A percentile compares a stretch with the other conserved stretches of the same genome.
Conservation (phyloP, 2,888 invertebrate species). For the Drosophila barbarae region DNA sequence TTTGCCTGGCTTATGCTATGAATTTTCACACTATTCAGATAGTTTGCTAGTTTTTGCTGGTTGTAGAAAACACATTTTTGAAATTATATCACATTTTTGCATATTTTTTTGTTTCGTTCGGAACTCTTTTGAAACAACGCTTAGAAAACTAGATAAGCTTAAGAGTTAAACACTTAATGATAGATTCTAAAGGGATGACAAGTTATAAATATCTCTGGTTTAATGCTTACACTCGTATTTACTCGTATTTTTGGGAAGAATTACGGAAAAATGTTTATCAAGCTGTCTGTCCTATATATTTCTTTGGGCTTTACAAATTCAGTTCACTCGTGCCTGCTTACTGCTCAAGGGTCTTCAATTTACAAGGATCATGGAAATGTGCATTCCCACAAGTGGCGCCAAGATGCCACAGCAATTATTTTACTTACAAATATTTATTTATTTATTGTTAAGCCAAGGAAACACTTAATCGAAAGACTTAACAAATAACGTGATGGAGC, state of each 20-base stretch:
- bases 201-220: constrained; percentile 3
- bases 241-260: constrained; percentile 12
- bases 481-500: neutral
- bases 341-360: neutral
- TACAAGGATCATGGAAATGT: neutral
- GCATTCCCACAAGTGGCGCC: neutral
- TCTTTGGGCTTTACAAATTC: constrained; percentile 4
- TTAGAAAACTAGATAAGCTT: constrained; percentile 56
- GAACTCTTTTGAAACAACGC: constrained; percentile 48
- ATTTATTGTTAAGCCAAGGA: neutral
- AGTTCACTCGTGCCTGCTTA: neutral
- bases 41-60: constrained; percentile 23
- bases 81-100: constrained; percentile 69
- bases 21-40: constrained; percentile 29
- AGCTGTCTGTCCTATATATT: neutral
- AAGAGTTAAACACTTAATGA: constrained; percentile 56
- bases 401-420: neutral
- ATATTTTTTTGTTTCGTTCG: constrained; percentile 30
- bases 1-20: constrained; percentile 22
- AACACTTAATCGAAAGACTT: constrained; percentile 1
- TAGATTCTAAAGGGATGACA: constrained; percentile 8
- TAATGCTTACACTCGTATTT: neutral
- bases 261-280: neutral
- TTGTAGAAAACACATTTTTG: constrained; percentile 69
- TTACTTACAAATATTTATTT: neutral